Percentiles rank a stretch among this genome's conserved stretches.
These are phyloP conservation scores for Pseudotriccus pelzelni DNA, from an alignment of 2,797 vertebrate genomes.

Conservation along the genomic window DNA sequence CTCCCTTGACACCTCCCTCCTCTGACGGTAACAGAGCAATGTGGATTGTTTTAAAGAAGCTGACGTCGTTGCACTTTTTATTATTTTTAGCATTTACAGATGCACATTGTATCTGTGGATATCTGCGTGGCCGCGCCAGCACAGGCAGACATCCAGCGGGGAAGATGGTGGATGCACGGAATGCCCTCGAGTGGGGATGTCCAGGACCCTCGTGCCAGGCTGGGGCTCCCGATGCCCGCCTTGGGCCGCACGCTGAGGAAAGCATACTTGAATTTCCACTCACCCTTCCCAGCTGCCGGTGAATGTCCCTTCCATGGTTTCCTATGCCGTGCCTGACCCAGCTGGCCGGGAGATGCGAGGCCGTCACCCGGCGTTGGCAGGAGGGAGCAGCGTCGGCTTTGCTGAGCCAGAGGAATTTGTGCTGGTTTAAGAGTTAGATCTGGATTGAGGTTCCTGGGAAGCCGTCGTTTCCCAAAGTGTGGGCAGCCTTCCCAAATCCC, in stretches of 20 bases:
- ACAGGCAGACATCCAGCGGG: slow-evolving; percentile 61
- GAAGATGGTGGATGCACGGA: slow-evolving; percentile 44
- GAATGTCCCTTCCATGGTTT: slow-evolving; percentile 62
- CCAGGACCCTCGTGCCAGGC: slow-evolving; percentile 33
- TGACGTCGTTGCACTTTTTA: slow-evolving; percentile 80
- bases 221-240: neutral
- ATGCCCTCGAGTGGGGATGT: slow-evolving; percentile 34
- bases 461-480: neutral
- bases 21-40: slow-evolving; percentile 64
- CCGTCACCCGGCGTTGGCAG: neutral
- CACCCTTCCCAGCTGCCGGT: slow-evolving; percentile 63
- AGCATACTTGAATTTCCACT: slow-evolving; percentile 80
- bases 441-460: neutral
- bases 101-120: slow-evolving; percentile 77
- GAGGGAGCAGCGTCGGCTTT: neutral
- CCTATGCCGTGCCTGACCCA: slow-evolving; percentile 43
- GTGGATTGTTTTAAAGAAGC: slow-evolving; percentile 72
- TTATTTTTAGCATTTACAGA: slow-evolving; percentile 71
- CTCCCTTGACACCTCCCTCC: slow-evolving; percentile 67
- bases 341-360: neutral
- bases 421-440: neutral
- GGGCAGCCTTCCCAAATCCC: slow-evolving; percentile 13
- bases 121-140: slow-evolving; percentile 53
- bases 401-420: neutral
- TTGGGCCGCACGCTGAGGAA: slow-evolving; percentile 31